phyloP scores from a whole-genome alignment of 2,888 invertebrate genomes.

The Cinara cedri region DNA sequence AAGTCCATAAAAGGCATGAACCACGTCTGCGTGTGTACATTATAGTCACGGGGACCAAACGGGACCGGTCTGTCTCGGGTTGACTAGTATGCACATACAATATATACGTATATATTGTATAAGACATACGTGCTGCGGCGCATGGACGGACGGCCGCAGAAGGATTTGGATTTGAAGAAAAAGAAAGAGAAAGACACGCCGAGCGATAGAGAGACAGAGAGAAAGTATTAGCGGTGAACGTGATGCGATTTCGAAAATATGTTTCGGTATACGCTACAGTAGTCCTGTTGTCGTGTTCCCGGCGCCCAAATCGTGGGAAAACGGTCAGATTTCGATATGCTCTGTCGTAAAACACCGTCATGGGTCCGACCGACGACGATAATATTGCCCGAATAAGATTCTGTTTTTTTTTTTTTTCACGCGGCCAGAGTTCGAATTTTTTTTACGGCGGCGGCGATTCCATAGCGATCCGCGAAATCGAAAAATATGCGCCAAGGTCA shows the following conservation, averaged over 20 bases:
- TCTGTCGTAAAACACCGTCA: not conserved
- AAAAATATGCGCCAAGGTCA: not conserved
- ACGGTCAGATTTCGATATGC: not conserved
- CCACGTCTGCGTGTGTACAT: not conserved
- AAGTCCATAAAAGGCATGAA: conserved; percentile 47
- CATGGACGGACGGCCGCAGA: not conserved
- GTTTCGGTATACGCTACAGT: conserved; percentile 20
- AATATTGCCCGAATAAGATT: not conserved
- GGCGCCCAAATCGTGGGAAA: conserved; percentile 47
- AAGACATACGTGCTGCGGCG: not conserved
- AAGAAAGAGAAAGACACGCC: not conserved
- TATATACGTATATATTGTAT: no score
- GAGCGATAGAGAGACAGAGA: not conserved
- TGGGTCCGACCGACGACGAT: not conserved
- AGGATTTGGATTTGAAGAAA: not conserved
- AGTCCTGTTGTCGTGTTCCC: conserved; percentile 32
- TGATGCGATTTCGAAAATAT: conserved; percentile 52
- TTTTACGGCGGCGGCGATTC: not conserved
- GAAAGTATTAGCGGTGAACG: conserved; percentile 12
- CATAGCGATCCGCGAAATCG: not conserved
- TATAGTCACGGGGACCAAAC: conserved; percentile 33
- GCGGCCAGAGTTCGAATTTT: not conserved
- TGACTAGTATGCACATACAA: not conserved
- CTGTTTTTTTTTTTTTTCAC: not conserved
- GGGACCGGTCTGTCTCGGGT: conserved; percentile 35